Base-by-base conservation (phyloP, 53 echinoderm and acorn worm genomes). In the Glandiceps talaboti region DNA sequence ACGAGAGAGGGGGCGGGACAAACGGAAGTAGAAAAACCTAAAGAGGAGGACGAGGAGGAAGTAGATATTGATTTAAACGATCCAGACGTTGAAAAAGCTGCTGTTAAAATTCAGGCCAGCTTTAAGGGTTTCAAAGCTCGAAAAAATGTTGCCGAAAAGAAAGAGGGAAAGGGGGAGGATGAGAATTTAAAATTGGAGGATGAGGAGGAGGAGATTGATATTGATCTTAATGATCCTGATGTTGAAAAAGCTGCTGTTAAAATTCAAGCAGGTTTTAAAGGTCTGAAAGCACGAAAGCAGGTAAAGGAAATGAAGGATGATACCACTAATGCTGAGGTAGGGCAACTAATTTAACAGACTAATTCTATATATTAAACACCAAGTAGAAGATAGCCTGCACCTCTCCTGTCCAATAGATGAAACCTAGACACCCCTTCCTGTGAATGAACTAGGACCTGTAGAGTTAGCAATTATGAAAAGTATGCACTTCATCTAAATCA, bases 21-120 rank as follows among this genome's bases (percentile, higher is more conserved):
- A 45, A 45, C 6, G 64, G 6, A 45, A 20, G 64, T 12, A 20
- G 64, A 45, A 20, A 20, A 12, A 20, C 6, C 20, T 6, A 20
- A 6, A 12, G 64, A 45, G 64, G 93, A 93, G 97, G 76, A 28
- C 30, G 76, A 76, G 29, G 79, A 78, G 27, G 79, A 78, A 78
- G 32, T 78, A 10, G 79, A 78, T 32, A 78, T 78, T 78, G 79
- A 78, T 32, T 32, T 78, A 1, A 27, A 78, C 33, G 79, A 78
- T 32, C 79, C 79, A 0, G 33, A 78, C 31, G 79, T 78, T 1
- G 79, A 31, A 26, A 32, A 78, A 27, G 79, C 79, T 6, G 33
- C 79, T 27, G 79, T 78, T 32, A 78, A 78, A 27, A 78, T 78
- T 27, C 79, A 78, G 33, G 79, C 79, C 32, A 32, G 79, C 1